Base-by-base conservation (phyloP, 2,888 invertebrate genomes). In the Acrocyrtus sp. region DNA sequence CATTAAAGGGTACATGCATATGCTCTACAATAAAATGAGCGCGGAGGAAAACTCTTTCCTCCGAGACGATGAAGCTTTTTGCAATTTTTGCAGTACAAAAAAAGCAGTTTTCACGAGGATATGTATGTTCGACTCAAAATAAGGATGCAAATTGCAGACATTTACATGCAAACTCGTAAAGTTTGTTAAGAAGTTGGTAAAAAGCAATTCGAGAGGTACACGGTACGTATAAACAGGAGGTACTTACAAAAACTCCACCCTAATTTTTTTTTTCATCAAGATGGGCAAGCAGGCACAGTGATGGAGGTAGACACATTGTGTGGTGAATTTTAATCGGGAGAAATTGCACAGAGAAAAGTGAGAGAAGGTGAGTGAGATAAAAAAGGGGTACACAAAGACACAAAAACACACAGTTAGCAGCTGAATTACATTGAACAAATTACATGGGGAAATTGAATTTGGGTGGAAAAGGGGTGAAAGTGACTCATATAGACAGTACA, bases 231-330 rank as follows among this genome's bases (percentile, higher is more conserved):
- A 45, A 22, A 61, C 53, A 54, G 39, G 26, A 48, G 54, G 58
- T 51, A 72, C 70, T 72, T 72, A 70, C 70, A 58, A 63, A 50
- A 48, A 50, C n/a, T 63, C 70, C 70, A 72, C 65, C 70, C 70
- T n/a, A n/a, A n/a, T n/a, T n/a, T 72, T 72, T 50, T 50, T 54
- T 58, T 57, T 57, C 39, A 67, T 39, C 63, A 70, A 43, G 26
- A 53, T 19, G 45, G 62, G 54, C 47, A 72, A 58, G 57, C 63
- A 72, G 58, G 63, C 63, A 70, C 53, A 48, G 48, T 47, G 47
- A 54, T 57, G 29, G 43, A 47, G 48, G 63, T 72, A 34, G 63
- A 58, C 70, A 72, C 68, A 61, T 41, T 53, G 45, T 45, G 34
- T 61, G 68, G 6, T 22, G n/a, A 45, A 26, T 57, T 48, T 47